Evolutionary conservation across 2,888 invertebrate genomes (phyloP).

Genomic region (Phragmatobia fuliginosa): DNA sequence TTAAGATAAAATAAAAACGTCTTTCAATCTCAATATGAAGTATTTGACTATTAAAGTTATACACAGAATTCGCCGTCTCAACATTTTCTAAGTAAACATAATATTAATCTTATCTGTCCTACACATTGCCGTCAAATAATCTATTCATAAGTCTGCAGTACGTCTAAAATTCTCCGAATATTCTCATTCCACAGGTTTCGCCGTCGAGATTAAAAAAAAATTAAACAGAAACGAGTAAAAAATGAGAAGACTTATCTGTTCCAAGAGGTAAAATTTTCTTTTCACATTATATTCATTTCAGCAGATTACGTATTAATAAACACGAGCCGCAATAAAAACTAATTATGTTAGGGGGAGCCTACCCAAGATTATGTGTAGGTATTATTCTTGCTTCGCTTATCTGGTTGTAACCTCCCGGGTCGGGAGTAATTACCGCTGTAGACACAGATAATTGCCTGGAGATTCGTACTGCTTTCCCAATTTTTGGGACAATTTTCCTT

Average conservation of each 20-base stretch:
- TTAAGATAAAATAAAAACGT: not conserved
- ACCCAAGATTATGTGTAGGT: constrained; percentile 27
- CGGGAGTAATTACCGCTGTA: constrained; percentile 68
- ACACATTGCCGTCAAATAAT: not conserved
- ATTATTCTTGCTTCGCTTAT: constrained; percentile 59
- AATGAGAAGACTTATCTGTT: constrained; percentile 14
- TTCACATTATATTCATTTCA: constrained; percentile 23
- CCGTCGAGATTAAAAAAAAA: not conserved
- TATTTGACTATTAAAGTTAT: not conserved
- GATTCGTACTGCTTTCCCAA: constrained; percentile 57
- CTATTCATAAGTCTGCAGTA: not conserved
- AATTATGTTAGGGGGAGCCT: constrained; percentile 30
- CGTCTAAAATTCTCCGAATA: not conserved
- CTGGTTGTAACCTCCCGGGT: constrained; percentile 57
- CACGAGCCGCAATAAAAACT: constrained; percentile 32
- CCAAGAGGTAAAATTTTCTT: constrained; percentile 14
- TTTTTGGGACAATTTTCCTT: constrained; percentile 59
- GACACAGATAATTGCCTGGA: constrained; percentile 71
- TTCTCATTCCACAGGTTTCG: not conserved
- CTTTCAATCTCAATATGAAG: not conserved
- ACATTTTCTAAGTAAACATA: not conserved
- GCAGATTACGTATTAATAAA: constrained; percentile 29
- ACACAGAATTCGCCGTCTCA: not conserved
- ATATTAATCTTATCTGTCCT: not conserved
- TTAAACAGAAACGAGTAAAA: not conserved